Conservation (phyloP, 1,140 invertebrate genomes). For the Drosophila mayri region DNA sequence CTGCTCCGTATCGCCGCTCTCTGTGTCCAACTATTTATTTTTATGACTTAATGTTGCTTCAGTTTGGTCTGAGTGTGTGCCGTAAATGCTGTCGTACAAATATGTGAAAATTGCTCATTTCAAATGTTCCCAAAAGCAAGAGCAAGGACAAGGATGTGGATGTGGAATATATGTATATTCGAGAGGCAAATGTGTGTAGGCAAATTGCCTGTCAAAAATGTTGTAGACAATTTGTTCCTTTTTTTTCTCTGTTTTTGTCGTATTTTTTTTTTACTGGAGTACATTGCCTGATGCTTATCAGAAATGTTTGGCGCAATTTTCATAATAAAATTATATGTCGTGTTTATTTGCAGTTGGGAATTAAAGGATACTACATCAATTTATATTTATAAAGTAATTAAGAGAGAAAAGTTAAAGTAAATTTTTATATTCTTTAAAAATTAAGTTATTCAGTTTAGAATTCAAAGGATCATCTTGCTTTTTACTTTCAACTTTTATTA, state of each 20-base stretch:
- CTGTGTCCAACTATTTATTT: conserved; percentile 77
- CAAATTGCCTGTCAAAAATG: conserved; percentile 81
- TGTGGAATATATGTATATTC: not conserved
- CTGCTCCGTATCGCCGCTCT: conserved; percentile 45
- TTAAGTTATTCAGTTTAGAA: not conserved
- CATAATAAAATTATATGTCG: conserved; percentile 46
- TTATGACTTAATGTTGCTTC: conserved; percentile 78
- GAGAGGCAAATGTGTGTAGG: conserved; percentile 51
- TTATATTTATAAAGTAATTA: conserved; percentile 3
- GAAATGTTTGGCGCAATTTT: conserved; percentile 65
- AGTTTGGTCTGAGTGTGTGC: conserved; percentile 46
- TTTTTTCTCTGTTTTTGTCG: conserved; percentile 43
- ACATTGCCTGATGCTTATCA: conserved; percentile 62
- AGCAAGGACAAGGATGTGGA: not conserved
- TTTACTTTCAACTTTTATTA: not conserved
- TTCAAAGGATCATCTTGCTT: not conserved
- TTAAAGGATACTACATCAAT: conserved; percentile 5
- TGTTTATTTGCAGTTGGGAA: conserved; percentile 31
- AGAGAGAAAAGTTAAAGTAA: not conserved
- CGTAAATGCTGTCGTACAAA: conserved; percentile 74
- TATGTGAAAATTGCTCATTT: conserved; percentile 83
- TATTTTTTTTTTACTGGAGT: conserved; percentile 34
- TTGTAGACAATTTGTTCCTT: conserved; percentile 71
- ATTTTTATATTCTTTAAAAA: not conserved
- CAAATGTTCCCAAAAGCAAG: conserved; percentile 56